Evolutionary conservation across 1,140 invertebrate genomes (phyloP).

Genomic region (Stenopsyche tienmushanensis): DNA sequence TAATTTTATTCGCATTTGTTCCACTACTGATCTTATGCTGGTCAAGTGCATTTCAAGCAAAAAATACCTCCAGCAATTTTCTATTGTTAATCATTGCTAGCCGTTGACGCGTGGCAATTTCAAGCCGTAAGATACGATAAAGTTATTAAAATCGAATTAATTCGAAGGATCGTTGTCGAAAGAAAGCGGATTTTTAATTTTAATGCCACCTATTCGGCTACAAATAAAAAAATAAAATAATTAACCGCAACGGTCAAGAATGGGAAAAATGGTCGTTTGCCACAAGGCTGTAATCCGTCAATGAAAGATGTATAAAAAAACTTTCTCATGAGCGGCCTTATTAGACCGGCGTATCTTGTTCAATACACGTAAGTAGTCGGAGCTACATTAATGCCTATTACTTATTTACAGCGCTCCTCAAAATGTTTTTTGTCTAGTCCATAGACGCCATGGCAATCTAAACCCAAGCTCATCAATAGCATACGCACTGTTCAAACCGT

Average conservation of each 20-base stretch:
- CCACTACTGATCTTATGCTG: too few relatives aligned
- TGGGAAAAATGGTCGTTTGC: not conserved
- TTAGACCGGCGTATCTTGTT: slow-evolving; percentile 20
- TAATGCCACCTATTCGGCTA: too few relatives aligned
- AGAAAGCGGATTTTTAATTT: not conserved
- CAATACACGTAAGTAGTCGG: not conserved
- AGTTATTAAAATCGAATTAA: slow-evolving; percentile 4
- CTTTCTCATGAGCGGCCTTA: slow-evolving; percentile 25
- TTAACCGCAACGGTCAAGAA: not conserved
- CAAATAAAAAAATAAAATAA: too few relatives aligned
- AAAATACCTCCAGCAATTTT: too few relatives aligned
- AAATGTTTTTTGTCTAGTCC: too few relatives aligned
- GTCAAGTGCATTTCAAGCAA: too few relatives aligned
- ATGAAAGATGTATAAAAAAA: slow-evolving; percentile 18
- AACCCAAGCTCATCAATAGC: too few relatives aligned
- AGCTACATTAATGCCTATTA: not conserved
- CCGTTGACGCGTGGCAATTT: too few relatives aligned
- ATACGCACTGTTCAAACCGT: not conserved
- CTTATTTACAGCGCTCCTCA: not conserved
- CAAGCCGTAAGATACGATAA: not conserved
- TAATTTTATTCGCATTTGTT: too few relatives aligned
- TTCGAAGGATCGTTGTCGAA: not conserved
- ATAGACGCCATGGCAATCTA: too few relatives aligned
- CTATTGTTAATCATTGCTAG: too few relatives aligned
- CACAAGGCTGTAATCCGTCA: slow-evolving; percentile 22